Conservation (phyloP, 2,113 vertebrate species). For the Aptenodytes patagonicus region DNA sequence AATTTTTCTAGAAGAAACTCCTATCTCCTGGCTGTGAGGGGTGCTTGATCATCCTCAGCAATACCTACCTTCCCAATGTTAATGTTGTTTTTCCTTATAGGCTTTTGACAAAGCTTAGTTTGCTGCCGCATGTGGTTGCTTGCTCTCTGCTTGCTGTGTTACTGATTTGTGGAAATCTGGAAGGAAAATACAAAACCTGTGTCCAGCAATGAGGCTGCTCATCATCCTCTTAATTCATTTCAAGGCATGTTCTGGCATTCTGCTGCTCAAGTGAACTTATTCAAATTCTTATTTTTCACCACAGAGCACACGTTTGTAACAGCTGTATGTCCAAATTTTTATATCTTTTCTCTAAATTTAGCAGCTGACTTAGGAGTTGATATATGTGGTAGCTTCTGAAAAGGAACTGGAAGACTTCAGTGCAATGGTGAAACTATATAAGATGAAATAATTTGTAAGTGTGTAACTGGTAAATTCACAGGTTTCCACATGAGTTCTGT, state of each 20-base stretch:
- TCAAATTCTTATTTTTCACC: neutral
- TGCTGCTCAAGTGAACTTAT: neutral
- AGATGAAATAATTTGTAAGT: neutral
- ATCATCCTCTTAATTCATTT: neutral
- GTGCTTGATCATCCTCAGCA: neutral
- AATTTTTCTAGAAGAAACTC: neutral
- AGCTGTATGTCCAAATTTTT: neutral
- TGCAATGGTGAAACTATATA: neutral
- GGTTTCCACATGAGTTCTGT: neutral
- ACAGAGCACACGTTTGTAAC: neutral
- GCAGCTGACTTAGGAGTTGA: neutral
- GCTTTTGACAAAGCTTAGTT: neutral
- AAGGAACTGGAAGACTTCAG: neutral
- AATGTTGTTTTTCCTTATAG: neutral
- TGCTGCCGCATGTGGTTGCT: neutral
- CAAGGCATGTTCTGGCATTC: neutral
- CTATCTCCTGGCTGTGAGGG: neutral
- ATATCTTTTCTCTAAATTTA: neutral
- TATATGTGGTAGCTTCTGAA: neutral
- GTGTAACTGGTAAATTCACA: neutral
- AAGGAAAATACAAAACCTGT: neutral
- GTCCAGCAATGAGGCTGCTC: neutral
- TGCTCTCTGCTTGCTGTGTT: neutral
- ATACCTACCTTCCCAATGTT: neutral
- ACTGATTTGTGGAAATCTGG: neutral